These are phyloP conservation scores for Antheraea mylitta DNA, from an alignment of 1,140 invertebrate genomes.

Conservation along the genomic window DNA sequence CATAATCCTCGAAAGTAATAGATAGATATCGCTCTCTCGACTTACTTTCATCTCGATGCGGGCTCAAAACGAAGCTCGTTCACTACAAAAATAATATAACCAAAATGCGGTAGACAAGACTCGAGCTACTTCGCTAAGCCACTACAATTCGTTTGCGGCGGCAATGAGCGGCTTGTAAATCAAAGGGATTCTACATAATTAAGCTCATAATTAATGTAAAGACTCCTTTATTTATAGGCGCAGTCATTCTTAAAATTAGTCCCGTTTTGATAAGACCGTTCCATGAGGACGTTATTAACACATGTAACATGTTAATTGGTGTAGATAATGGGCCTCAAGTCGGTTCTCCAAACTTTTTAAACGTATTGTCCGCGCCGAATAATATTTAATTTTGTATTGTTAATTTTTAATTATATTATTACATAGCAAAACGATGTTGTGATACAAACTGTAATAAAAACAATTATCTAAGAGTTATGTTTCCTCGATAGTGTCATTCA, in stretches of 20 bases:
- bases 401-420: conserved; percentile 24
- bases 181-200: conserved; percentile 77
- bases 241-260: conserved; percentile 72
- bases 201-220: conserved; percentile 77
- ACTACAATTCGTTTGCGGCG: conserved; percentile 71
- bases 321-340: conserved; percentile 42
- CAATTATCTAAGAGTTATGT: conserved; percentile 55
- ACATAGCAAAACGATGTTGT: conserved; percentile 29
- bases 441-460: conserved; percentile 36
- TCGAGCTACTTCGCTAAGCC: conserved; percentile 65
- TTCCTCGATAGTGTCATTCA: conserved; percentile 47
- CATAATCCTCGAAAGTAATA: conserved; percentile 61
- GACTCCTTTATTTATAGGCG: conserved; percentile 72
- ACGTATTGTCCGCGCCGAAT: conserved; percentile 6
- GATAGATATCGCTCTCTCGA: conserved; percentile 58
- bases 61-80: conserved; percentile 28
- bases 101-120: conserved; percentile 50
- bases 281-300: conserved; percentile 62
- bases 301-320: conserved; percentile 61
- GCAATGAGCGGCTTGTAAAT: conserved; percentile 73
- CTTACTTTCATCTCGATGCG: conserved; percentile 70
- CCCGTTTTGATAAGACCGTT: conserved; percentile 61
- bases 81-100: conserved; percentile 71
- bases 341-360: conserved; percentile 25
- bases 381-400: conserved; percentile 11